Evolutionary conservation across 2,888 invertebrate genomes (phyloP).

Genomic region (Stegophylla sp.): DNA sequence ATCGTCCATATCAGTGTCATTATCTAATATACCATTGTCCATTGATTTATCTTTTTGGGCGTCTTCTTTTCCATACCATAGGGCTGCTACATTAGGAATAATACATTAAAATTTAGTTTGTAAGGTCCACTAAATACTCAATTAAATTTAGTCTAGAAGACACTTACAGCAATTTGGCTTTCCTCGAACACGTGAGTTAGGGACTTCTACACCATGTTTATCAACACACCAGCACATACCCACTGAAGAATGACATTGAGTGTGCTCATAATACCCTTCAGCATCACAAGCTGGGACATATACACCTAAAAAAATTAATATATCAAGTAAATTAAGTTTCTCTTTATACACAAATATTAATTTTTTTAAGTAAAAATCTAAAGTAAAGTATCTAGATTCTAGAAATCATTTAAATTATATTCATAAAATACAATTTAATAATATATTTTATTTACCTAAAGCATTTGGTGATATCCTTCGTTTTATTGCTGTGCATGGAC

Average conservation of each 20-base stretch:
- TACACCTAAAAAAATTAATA: conserved; percentile 68
- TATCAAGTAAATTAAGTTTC: not conserved
- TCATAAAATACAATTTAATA: not conserved
- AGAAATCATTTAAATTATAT: not conserved
- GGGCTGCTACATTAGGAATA: conserved; percentile 32
- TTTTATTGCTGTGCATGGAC: conserved; percentile 83
- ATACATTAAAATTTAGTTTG: not conserved
- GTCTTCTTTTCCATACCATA: conserved; percentile 52
- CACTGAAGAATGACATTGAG: conserved; percentile 86
- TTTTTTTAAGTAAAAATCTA: not conserved
- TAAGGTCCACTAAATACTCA: not conserved
- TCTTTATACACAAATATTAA: not conserved
- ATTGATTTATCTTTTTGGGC: conserved; percentile 48
- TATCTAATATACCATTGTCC: conserved; percentile 64
- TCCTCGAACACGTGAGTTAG: conserved; percentile 82
- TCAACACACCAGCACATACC: conserved; percentile 94
- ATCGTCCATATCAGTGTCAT: conserved; percentile 79
- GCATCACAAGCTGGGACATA: conserved; percentile 84
- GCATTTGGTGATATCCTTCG: conserved; percentile 76
- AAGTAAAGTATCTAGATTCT: not conserved
- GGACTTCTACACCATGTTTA: conserved; percentile 86
- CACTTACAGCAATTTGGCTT: conserved; percentile 80
- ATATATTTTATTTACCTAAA: conserved; percentile 66
- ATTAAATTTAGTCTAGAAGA: not conserved
- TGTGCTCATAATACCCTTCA: conserved; percentile 83